These are phyloP conservation scores for Apis florea DNA, from an alignment of 1,140 invertebrate species.

Conservation along the genomic window DNA sequence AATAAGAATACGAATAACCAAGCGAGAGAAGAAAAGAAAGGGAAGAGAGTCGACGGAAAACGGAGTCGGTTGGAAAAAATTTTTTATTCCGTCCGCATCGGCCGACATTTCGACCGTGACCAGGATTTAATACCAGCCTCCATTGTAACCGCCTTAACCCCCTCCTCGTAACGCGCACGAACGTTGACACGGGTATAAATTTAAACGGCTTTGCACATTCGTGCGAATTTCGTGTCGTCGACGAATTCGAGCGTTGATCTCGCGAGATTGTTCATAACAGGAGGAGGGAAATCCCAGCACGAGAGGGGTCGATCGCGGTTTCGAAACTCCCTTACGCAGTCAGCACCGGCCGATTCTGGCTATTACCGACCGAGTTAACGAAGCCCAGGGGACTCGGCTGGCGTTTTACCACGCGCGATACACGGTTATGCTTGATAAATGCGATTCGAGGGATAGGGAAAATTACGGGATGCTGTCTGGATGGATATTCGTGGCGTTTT, in stretches of 20 bases:
- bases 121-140: conserved; percentile 59
- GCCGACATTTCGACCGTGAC: conserved; percentile 65
- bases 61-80: conserved; percentile 35
- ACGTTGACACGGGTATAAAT: conserved; percentile 61
- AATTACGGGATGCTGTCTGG: background rate
- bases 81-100: conserved; percentile 63
- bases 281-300: conserved; percentile 8
- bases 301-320: conserved; percentile 33
- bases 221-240: conserved; percentile 11
- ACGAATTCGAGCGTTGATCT: no score
- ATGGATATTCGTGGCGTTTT: background rate
- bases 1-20: no score
- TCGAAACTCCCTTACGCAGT: conserved; percentile 49
- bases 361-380: conserved; percentile 54
- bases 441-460: background rate
- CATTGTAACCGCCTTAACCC: conserved; percentile 63
- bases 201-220: conserved; percentile 52
- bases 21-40: background rate
- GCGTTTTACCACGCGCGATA: conserved; percentile 51
- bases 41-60: conserved; percentile 27
- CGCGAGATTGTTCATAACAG: conserved; percentile 36
- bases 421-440: conserved; percentile 36
- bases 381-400: conserved; percentile 35
- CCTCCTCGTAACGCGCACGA: conserved; percentile 45
- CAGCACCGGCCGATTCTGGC: conserved; percentile 37